Conservation (phyloP, 2,888 invertebrate genomes). For the Cerastoderma edule region DNA sequence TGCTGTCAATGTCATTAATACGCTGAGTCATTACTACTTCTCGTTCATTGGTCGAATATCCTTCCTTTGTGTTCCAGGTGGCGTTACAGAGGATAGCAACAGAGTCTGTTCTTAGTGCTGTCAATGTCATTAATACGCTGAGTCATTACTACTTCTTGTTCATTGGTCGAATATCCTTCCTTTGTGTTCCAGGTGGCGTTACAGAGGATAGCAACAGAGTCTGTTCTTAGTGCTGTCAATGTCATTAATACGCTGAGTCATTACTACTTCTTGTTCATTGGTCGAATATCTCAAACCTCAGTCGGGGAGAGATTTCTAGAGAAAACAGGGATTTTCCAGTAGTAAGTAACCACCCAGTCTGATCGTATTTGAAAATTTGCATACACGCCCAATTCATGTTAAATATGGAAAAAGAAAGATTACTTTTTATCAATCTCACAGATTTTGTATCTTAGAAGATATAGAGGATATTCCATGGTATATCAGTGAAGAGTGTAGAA, state of each 20-base stretch:
- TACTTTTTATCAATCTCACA: too few species aligned
- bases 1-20: conserved; percentile 86
- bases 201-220: conserved; percentile 67
- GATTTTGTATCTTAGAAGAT: too few species aligned
- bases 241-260: conserved; percentile 94
- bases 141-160: conserved; percentile 97
- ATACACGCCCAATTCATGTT: too few species aligned
- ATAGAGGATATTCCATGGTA: too few species aligned
- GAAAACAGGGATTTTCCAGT: conserved; percentile 89
- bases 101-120: conserved; percentile 74
- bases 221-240: conserved; percentile 72
- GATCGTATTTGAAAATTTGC: too few species aligned
- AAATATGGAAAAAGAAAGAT: too few species aligned
- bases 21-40: conserved; percentile 97
- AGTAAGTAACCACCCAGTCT: too few species aligned
- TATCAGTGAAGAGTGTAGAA: too few species aligned
- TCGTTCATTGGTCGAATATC: conserved; percentile 92
- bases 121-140: conserved; percentile 89
- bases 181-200: conserved; percentile 84
- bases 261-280: conserved; percentile 96
- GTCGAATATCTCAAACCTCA: conserved; percentile 87
- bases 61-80: too few species aligned
- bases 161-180: conserved; percentile 92
- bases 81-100: conserved; percentile 58
- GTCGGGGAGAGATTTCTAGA: conserved; percentile 87